Base-by-base conservation (phyloP, 35 echinoderm and acorn worm species). In the Chiridota heheva region DNA sequence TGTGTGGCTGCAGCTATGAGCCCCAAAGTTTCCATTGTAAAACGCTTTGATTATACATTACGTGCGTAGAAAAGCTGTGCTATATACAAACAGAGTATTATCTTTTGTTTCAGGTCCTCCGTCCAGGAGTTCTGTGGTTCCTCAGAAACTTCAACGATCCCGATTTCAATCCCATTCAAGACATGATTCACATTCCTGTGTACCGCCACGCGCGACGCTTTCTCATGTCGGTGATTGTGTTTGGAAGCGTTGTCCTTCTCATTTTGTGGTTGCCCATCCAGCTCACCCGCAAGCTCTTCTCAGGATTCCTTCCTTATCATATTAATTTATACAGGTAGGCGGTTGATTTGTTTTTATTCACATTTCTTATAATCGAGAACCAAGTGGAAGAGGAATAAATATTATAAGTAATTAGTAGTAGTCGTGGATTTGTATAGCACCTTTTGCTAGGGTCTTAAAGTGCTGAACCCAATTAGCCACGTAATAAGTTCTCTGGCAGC, bases 141-240 rank as follows among this genome's bases (percentile, higher is more conserved):
- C 95, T 98, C 16, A 70, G 95, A 27, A 98, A 98, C 68, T 86
- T 98, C 29, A 98, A 91, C 41, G 95, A 98, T 45, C 95, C 95
- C 5, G 95, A 98, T 81, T 98, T 98, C 81, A 98, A 98, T 49
- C 95, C 95, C 17, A 82, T 98, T 29, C 95, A 98, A 58, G 95
- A 98, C 63, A 98, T 98, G 95, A 98, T 88, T 32, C 89, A 91
- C 60, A 86, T 91, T 56, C 95, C 95, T 28, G 82, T 92, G 39
- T 91, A 91, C 78, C 84, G 89, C 22, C 93, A 91, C 32, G 85
- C 80, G 36, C 78, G 95, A 13, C 95, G 89, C 18, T 91, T 88
- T 51, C 70, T 98, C 36, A 80, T 91, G 62, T 91, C 95, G 13
- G 80, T 98, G 18, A 84, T 98, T 25, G 95, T 98, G 51, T 98